phyloP scores from a whole-genome alignment of 2,888 invertebrate species.

The Athrips mouffetella region DNA sequence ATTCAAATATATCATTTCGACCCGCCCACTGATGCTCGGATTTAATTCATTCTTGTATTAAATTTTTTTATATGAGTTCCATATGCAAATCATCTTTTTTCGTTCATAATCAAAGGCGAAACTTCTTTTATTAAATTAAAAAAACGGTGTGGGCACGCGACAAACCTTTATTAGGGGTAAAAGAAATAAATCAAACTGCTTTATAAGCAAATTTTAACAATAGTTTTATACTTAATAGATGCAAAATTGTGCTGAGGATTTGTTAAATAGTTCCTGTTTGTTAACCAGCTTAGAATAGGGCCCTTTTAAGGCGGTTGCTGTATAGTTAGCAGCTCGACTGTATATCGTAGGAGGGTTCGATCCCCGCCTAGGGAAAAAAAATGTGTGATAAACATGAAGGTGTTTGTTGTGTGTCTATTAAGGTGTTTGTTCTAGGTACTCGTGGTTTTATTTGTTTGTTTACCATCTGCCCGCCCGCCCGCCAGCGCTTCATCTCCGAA shows the following conservation, averaged over 20 bases:
- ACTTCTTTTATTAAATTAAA: constrained; percentile 44
- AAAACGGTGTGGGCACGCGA: constrained; percentile 70
- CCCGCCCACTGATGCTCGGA: constrained; percentile 61
- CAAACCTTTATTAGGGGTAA: constrained; percentile 33
- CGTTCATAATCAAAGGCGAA: constrained; percentile 41
- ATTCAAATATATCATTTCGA: constrained; percentile 45
- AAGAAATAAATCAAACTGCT: constrained; percentile 31
- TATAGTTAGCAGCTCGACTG: too few species aligned
- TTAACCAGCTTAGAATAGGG: background rate
- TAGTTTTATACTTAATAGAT: constrained; percentile 24
- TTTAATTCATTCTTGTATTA: constrained; percentile 23
- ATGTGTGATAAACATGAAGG: too few species aligned
- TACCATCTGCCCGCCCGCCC: too few species aligned
- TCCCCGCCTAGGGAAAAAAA: too few species aligned
- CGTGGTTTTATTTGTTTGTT: too few species aligned
- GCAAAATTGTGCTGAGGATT: background rate
- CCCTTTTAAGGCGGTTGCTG: background rate
- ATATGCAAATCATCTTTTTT: constrained; percentile 61
- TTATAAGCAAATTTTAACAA: constrained; percentile 24
- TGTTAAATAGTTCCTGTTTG: background rate
- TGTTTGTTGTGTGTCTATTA: too few species aligned
- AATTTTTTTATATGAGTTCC: constrained; percentile 42
- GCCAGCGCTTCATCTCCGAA: too few species aligned
- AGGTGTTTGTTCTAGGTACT: too few species aligned
- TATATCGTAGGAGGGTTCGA: too few species aligned